phyloP scores from a whole-genome alignment of 2,797 vertebrate species.

The Distichodus sexfasciatus region DNA sequence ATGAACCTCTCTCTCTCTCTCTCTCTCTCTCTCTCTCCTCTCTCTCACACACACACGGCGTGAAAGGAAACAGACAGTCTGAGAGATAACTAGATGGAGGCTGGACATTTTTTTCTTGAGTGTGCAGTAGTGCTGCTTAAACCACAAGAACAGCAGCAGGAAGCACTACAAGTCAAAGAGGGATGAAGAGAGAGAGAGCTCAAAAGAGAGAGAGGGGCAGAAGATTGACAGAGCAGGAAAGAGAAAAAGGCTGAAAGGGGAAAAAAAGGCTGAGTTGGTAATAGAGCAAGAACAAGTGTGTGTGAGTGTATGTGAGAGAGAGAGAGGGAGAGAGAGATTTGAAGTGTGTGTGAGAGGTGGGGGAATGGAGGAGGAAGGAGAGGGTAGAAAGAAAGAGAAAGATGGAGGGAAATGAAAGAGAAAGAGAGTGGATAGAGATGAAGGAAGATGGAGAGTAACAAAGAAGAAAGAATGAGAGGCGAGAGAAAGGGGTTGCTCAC shows the following conservation, averaged over 20 bases:
- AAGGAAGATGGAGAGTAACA: too few relatives aligned
- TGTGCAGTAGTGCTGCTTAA: too few relatives aligned
- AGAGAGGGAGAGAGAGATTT: slow-evolving; percentile 29
- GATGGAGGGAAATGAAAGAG: slow-evolving; percentile 21
- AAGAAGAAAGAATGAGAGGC: too few relatives aligned
- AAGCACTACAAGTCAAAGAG: too few relatives aligned
- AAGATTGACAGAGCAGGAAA: background rate
- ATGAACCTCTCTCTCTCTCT: background rate
- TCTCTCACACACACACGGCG: background rate
- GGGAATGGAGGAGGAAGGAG: slow-evolving; percentile 38
- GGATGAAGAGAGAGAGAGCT: too few relatives aligned
- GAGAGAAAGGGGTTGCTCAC: too few relatives aligned
- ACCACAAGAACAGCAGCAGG: too few relatives aligned
- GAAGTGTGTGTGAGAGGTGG: slow-evolving; percentile 28
- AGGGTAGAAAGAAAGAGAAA: slow-evolving; percentile 10
- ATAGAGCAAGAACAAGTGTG: slow-evolving; percentile 32
- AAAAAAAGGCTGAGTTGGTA: background rate
- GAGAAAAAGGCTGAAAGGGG: background rate
- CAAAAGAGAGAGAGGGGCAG: background rate
- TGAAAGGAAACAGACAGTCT: background rate
- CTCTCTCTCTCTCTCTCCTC: background rate
- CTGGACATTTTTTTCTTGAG: background rate
- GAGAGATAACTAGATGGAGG: slow-evolving; percentile 9
- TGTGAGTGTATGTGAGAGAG: slow-evolving; percentile 40
- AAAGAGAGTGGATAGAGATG: slow-evolving; percentile 27